phyloP scores from a whole-genome alignment of 2,888 invertebrate genomes.

The Slavum lentiscoides region DNA sequence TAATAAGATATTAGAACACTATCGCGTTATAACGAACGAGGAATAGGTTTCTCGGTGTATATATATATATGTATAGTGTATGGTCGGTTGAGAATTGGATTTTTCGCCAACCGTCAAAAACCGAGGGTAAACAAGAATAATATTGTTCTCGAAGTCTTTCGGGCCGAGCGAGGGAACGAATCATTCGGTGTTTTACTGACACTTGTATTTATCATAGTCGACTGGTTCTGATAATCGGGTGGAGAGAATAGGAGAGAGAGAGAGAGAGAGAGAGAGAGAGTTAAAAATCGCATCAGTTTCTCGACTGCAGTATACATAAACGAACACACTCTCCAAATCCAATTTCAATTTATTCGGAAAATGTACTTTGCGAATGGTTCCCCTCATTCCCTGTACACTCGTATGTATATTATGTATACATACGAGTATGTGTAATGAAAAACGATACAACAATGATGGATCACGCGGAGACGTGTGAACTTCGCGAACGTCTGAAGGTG shows the following conservation, averaged over 20 bases:
- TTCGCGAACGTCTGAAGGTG: conserved; percentile 19
- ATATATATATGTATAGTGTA: no score
- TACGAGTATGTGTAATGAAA: conserved; percentile 22
- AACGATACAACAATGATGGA: conserved; percentile 51
- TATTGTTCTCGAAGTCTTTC: background rate
- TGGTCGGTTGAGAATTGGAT: background rate
- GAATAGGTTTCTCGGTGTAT: background rate
- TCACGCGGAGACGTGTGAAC: conserved; percentile 40
- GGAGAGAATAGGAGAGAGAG: background rate
- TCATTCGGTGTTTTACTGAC: conserved; percentile 7
- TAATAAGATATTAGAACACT: no score
- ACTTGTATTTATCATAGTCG: conserved; percentile 42
- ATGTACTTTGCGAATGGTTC: conserved; percentile 41
- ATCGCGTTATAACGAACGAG: no score
- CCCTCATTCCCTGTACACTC: no score
- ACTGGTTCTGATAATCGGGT: background rate
- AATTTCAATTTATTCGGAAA: conserved; percentile 46
- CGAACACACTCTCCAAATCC: conserved; percentile 15
- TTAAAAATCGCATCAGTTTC: conserved; percentile 38
- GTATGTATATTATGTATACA: no score
- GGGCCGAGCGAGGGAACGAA: background rate
- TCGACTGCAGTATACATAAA: background rate
- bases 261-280: background rate
- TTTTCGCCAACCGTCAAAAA: conserved; percentile 19
- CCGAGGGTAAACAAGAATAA: conserved; percentile 1